phyloP scores from a whole-genome alignment of 2,797 vertebrate species.

The Chaetophractus vellerosus region DNA sequence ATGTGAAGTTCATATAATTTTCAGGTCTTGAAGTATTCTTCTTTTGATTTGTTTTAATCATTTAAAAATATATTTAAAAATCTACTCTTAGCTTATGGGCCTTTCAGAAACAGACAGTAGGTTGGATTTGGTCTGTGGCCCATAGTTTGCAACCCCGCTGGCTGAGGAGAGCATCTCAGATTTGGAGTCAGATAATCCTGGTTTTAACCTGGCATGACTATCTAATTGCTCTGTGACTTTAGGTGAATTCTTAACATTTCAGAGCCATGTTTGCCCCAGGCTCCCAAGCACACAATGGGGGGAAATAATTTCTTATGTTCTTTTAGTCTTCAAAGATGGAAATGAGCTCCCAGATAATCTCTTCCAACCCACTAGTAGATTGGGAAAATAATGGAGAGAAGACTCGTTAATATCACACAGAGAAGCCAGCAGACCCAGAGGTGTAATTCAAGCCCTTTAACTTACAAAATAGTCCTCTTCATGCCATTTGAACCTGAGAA shows the following conservation, averaged over 20 bases:
- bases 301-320: not conserved
- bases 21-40: not conserved
- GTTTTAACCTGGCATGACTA: fast-evolving
- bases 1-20: constrained; percentile 20
- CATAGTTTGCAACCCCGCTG: not conserved
- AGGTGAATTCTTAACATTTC: not conserved
- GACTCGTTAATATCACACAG: not conserved
- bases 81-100: not conserved
- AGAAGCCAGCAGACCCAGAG: not conserved
- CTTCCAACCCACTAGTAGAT: not conserved
- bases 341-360: not conserved
- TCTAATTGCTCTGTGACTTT: not conserved
- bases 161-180: not conserved
- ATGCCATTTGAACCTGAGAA: not conserved
- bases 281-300: too few relatives aligned
- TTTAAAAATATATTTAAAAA: not conserved
- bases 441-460: not conserved
- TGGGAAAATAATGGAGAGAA: not conserved
- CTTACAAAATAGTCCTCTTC: not conserved
- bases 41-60: not conserved
- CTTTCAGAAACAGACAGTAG: not conserved
- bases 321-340: not conserved
- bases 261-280: not conserved
- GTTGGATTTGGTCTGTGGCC: not conserved
- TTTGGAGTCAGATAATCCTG: not conserved